A percentile compares a stretch with the other conserved stretches of the same genome.
phyloP scores from a whole-genome alignment of 2,113 vertebrate genomes.

The Odocoileus hemionus region DNA sequence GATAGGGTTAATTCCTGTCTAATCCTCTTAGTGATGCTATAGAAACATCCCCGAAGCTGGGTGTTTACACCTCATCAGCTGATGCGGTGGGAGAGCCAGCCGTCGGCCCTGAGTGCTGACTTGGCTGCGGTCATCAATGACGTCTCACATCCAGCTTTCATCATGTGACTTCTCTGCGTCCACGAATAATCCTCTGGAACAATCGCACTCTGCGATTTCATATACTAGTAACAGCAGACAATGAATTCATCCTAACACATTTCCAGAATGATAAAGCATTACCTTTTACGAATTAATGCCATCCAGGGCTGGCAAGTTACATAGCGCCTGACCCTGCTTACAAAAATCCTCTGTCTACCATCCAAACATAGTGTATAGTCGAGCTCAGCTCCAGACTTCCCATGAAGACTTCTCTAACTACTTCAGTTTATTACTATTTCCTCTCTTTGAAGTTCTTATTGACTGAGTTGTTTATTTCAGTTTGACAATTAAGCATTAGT shows the following conservation, averaged over 20 bases:
- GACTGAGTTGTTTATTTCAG: not conserved
- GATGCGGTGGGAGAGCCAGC: not conserved
- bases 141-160: not conserved
- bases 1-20: not conserved
- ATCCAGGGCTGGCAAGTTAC: not conserved
- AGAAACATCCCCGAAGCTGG: not conserved
- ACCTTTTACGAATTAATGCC: constrained; percentile 26
- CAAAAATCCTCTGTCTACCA: not conserved
- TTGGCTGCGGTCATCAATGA: not conserved
- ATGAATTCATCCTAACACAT: constrained; percentile 3
- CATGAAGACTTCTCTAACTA: not conserved
- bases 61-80: not conserved
- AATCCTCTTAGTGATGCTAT: not conserved
- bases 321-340: not conserved
- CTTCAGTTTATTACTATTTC: not conserved
- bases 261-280: constrained; percentile 53
- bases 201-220: not conserved
- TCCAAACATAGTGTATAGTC: not conserved
- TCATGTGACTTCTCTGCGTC: not conserved
- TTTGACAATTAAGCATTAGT: not conserved
- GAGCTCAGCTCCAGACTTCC: not conserved
- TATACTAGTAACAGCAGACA: constrained; percentile 15
- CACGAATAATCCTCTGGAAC: accelerated
- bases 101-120: no score
- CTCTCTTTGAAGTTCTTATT: not conserved